phyloP scores from a whole-genome alignment of 2,113 vertebrate genomes.

The Crotophaga sulcirostris region DNA sequence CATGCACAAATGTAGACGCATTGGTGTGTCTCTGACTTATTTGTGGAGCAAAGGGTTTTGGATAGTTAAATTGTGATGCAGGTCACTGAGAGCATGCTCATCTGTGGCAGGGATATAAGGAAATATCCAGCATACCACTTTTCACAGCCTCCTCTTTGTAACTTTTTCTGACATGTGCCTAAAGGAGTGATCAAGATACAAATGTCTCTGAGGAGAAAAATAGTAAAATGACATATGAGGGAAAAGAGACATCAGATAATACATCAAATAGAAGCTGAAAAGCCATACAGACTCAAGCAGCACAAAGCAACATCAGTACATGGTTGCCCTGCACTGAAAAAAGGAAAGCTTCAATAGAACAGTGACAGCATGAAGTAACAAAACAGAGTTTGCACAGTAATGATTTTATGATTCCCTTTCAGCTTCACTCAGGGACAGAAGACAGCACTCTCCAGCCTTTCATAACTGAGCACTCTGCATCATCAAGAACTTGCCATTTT shows the following conservation, averaged over 20 bases:
- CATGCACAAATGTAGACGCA: background rate
- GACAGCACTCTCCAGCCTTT: background rate
- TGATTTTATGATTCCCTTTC: background rate
- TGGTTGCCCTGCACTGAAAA: background rate
- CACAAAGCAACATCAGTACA: background rate
- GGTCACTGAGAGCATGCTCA: background rate
- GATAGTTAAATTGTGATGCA: background rate
- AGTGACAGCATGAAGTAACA: conserved; percentile 13
- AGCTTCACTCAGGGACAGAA: background rate
- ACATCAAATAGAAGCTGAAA: conserved; percentile 27
- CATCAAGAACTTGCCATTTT: background rate
- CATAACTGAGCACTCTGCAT: background rate
- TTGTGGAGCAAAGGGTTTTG: background rate
- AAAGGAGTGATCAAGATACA: conserved; percentile 5
- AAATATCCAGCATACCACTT: background rate
- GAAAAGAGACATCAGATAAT: conserved; percentile 1
- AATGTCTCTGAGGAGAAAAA: background rate
- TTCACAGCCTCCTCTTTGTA: background rate
- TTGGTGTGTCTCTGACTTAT: background rate
- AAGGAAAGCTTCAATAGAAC: background rate
- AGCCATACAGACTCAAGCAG: background rate
- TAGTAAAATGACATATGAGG: conserved; percentile 1
- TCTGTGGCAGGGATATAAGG: background rate
- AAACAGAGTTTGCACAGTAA: background rate
- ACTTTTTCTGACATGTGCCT: conserved; percentile 1